Conservation (phyloP, 2,113 vertebrate genomes). For the Apodemus speciosus region DNA sequence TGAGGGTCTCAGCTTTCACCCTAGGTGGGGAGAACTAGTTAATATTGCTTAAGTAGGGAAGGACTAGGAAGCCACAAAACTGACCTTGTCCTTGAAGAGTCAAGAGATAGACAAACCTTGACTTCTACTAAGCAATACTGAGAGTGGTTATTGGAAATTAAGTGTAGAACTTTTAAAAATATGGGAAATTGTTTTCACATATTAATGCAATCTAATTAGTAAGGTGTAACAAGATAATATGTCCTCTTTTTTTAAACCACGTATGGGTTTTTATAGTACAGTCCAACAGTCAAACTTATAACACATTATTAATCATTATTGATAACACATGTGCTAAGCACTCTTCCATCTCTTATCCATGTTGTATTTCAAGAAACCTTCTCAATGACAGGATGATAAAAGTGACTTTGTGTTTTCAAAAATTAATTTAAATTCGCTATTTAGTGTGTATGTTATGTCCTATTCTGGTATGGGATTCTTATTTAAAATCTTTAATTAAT, state of each 20-base stretch:
- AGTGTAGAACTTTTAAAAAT: background rate
- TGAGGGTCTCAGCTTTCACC: background rate
- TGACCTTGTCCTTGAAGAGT: background rate
- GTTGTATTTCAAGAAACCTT: conserved; percentile 42
- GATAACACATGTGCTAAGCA: conserved; percentile 34
- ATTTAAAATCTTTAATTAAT: conserved; percentile 37
- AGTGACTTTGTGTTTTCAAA: conserved; percentile 37
- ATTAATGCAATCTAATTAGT: conserved; percentile 28
- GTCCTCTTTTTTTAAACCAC: background rate
- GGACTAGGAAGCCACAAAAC: background rate
- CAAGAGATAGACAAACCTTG: background rate
- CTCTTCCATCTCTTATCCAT: conserved; percentile 11
- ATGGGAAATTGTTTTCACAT: conserved; percentile 1
- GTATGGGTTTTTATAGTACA: background rate
- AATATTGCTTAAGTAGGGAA: background rate
- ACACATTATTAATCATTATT: conserved; percentile 48
- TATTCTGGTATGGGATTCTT: conserved; percentile 31
- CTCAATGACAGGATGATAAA: background rate
- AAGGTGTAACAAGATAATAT: background rate
- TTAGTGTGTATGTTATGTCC: background rate
- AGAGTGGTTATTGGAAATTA: conserved; percentile 5
- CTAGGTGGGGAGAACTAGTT: background rate
- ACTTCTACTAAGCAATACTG: conserved; percentile 11
- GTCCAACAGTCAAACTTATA: background rate
- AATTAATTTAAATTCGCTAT: conserved; percentile 38